phyloP scores from a whole-genome alignment of 2,888 invertebrate genomes.

The Sphecodes monilicornis region DNA sequence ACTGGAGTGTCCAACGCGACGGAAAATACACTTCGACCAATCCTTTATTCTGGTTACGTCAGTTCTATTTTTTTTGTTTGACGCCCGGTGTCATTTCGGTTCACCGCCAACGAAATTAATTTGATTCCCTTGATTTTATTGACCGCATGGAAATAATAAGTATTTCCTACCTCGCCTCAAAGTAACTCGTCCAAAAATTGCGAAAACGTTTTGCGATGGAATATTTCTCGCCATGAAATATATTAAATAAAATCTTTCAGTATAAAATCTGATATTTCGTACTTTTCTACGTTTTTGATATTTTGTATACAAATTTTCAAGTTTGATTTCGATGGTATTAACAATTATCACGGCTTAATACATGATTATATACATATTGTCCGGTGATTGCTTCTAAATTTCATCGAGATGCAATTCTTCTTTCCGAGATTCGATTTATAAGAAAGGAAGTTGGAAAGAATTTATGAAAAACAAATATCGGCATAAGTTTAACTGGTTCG shows the following conservation, averaged over 20 bases:
- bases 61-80: not conserved
- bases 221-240: not conserved
- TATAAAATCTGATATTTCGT: not conserved
- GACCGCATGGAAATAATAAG: not conserved
- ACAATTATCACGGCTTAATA: not conserved
- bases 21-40: slow-evolving; percentile 32
- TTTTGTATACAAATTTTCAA: not conserved
- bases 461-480: not conserved
- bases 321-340: not conserved
- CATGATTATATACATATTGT: not conserved
- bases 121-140: not conserved
- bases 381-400: too few species aligned
- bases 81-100: not conserved
- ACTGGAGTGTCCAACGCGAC: not conserved
- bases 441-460: not conserved
- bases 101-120: slow-evolving; percentile 2
- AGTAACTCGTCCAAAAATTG: not conserved
- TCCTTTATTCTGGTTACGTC: slow-evolving; percentile 1
- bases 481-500: not conserved
- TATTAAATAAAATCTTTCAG: not conserved
- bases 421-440: not conserved
- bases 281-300: not conserved
- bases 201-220: not conserved
- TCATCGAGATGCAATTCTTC: not conserved
- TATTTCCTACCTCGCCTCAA: not conserved